A percentile compares a stretch with the other conserved stretches of the same genome.
phyloP scores from a whole-genome alignment of 2,888 invertebrate species.

The Tubulanus polymorphus region DNA sequence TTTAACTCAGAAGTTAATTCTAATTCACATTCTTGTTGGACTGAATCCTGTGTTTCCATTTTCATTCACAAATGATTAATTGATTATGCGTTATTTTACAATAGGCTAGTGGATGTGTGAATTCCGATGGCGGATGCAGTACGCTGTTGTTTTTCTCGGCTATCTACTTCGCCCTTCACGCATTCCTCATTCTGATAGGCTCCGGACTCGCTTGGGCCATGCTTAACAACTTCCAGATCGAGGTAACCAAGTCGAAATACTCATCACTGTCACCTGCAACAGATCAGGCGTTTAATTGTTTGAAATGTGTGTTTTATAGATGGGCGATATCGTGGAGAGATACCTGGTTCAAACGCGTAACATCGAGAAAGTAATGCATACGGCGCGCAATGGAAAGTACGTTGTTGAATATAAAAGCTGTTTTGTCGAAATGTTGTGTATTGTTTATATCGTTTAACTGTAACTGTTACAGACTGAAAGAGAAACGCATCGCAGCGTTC shows the following conservation, averaged over 20 bases:
- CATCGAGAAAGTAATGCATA: constrained; percentile 42
- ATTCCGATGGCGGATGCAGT: background rate
- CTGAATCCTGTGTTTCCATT: too few species aligned
- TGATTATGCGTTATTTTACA: too few species aligned
- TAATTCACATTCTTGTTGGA: too few species aligned
- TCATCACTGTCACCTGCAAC: too few species aligned
- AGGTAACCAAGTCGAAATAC: too few species aligned
- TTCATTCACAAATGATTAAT: too few species aligned
- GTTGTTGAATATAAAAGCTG: constrained; percentile 5
- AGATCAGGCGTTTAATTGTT: background rate
- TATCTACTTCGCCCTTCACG: constrained; percentile 33
- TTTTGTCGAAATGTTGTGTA: background rate
- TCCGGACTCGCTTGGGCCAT: constrained; percentile 28
- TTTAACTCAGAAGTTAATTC: too few species aligned
- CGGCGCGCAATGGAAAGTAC: constrained; percentile 35
- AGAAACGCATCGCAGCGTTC: constrained; percentile 44
- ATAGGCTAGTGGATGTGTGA: background rate
- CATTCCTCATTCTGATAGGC: constrained; percentile 30
- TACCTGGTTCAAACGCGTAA: constrained; percentile 43
- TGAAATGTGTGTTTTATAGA: constrained; percentile 20
- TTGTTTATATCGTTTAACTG: background rate
- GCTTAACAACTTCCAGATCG: constrained; percentile 35
- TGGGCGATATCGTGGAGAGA: constrained; percentile 42
- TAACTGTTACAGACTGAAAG: constrained; percentile 28
- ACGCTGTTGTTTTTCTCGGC: constrained; percentile 28